phyloP scores from a whole-genome alignment of 2,797 vertebrate genomes.

The Fringilla coelebs region DNA sequence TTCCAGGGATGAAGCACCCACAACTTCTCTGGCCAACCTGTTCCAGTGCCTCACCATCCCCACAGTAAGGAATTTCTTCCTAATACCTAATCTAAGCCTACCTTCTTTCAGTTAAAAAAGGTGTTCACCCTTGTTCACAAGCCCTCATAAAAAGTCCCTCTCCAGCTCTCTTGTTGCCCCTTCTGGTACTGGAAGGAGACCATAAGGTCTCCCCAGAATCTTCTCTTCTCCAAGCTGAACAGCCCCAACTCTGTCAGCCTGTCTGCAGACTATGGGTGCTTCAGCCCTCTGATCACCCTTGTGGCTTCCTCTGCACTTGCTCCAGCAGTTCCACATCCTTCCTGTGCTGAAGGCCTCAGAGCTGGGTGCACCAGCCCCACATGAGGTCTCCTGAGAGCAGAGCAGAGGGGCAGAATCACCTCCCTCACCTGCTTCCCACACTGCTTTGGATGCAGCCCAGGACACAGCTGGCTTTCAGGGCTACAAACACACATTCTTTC shows the following conservation, averaged over 20 bases:
- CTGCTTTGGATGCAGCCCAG: not conserved
- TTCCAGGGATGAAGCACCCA: accelerated
- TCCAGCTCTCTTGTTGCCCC: not conserved
- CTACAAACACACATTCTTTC: not conserved
- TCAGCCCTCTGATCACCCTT: not conserved
- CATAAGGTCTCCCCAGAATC: not conserved
- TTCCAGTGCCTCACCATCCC: not conserved
- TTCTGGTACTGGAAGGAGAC: not conserved
- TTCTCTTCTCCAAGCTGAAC: not conserved
- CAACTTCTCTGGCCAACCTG: not conserved
- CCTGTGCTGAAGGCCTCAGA: not conserved
- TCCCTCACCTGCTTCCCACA: accelerated
- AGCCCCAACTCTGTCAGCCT: not conserved
- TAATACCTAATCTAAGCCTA: not conserved
- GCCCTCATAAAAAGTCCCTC: not conserved
- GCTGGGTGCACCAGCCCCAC: not conserved
- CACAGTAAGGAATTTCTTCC: not conserved
- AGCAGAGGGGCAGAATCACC: not conserved
- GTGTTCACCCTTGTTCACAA: not conserved
- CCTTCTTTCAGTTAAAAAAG: not conserved
- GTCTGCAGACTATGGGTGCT: not conserved
- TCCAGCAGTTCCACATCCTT: not conserved
- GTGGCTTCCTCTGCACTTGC: not conserved
- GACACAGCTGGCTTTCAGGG: not conserved
- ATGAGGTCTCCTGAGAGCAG: accelerated